Base-by-base conservation (phyloP, 2,113 vertebrate species). In the Montifringilla adamsi region DNA sequence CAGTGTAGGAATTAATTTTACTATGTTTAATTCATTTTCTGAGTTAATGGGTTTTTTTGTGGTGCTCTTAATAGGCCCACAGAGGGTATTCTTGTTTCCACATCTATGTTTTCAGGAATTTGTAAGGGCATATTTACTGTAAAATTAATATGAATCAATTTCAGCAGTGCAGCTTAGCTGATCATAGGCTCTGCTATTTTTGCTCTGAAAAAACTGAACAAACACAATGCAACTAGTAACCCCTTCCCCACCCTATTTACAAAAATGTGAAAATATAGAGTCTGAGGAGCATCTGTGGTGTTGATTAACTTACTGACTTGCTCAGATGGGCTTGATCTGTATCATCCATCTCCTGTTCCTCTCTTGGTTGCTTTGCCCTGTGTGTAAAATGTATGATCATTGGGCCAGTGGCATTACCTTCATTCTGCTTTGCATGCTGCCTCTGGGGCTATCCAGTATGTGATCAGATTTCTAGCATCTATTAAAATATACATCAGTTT, bases 1-100 rank as follows among this genome's bases (percentile, higher is more conserved):
- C 97, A 94, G 62, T 95, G 85, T 49, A 95, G 77, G 94, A 92
- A 96, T 58, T 82, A n/a, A 44, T 74, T 77, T 91, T 44, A 18
- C 70, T 44, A 8, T 6, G 28, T 75, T 72, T 63, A 85, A 69
- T 79, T 87, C 6, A 19, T 81, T 66, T 56, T 89, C 84, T 75
- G 60, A 84, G 39, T 82, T 88, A 63, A 76, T 78, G n/a, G 2
- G 5, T 0, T 7, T 82, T 50, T 50, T 94, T 77, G 68, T 5
- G 6, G 47, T 68, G 22, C 41, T 90, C 68, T 70, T 90, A 92
- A 68, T 43, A 78, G 62, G 49, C 44, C 35, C 50, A 37, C 52
- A 68, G 64, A 66, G 78, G 75, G 16, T 35, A 53, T 59, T 95
- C 62, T 47, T 76, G 24, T 46, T 81, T 91, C 63, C 64, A 64